Evolutionary conservation across 2,888 invertebrate genomes (phyloP).

Genomic region (Phorcus lineatus): DNA sequence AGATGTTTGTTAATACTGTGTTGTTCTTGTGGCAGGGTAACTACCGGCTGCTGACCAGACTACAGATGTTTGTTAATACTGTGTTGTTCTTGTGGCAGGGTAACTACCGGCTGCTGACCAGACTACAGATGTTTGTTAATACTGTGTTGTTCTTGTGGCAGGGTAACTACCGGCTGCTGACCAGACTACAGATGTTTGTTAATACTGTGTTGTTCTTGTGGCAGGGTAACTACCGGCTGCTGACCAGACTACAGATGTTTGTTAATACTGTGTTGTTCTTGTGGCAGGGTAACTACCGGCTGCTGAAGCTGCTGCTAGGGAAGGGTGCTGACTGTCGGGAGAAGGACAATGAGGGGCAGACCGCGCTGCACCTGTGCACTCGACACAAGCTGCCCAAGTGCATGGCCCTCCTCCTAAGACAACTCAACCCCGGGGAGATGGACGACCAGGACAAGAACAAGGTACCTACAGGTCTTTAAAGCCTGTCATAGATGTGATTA

Average conservation of each 20-base stretch:
- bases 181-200: too few relatives aligned
- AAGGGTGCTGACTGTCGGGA: conserved; percentile 72
- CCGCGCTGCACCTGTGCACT: conserved; percentile 74
- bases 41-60: too few relatives aligned
- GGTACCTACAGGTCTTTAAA: conserved; percentile 46
- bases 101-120: not conserved
- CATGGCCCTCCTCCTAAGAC: conserved; percentile 72
- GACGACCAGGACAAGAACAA: conserved; percentile 75
- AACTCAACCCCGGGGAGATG: conserved; percentile 72
- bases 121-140: not conserved
- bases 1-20: too few relatives aligned
- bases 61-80: too few relatives aligned
- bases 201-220: too few relatives aligned
- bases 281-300: conserved; percentile 69
- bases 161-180: conserved; percentile 72
- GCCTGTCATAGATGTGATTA: too few relatives aligned
- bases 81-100: too few relatives aligned
- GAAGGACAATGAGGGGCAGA: conserved; percentile 74
- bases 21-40: too few relatives aligned
- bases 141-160: conserved; percentile 37
- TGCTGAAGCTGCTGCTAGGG: conserved; percentile 71
- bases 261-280: not conserved
- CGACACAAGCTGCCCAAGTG: conserved; percentile 74
- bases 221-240: too few relatives aligned
- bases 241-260: not conserved